Evolutionary conservation across 2,888 invertebrate species (phyloP).

Genomic region (Rhingia campestris): DNA sequence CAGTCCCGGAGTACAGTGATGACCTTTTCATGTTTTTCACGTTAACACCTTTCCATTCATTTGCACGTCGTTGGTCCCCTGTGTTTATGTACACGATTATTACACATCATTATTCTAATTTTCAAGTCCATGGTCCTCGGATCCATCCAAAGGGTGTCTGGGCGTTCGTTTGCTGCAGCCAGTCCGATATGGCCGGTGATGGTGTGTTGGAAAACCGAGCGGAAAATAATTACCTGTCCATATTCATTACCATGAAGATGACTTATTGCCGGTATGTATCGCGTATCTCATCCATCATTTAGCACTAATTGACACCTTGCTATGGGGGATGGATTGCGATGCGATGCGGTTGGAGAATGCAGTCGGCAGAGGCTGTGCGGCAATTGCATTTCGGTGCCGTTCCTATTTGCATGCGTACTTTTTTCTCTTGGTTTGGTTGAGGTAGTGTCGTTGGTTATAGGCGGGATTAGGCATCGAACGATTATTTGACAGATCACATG

Average conservation of each 20-base stretch:
- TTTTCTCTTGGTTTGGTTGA: background rate
- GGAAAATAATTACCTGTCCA: constrained; percentile 75
- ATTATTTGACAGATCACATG: background rate
- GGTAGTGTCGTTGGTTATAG: too few relatives aligned
- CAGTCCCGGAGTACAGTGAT: constrained; percentile 15
- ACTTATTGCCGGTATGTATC: constrained; percentile 57
- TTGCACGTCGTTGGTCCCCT: constrained; percentile 24
- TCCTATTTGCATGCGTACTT: constrained; percentile 7
- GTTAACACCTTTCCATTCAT: constrained; percentile 60
- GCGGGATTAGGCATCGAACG: background rate
- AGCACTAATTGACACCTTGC: constrained; percentile 75
- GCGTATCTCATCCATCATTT: constrained; percentile 75
- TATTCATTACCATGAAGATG: constrained; percentile 75
- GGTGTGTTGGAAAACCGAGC: constrained; percentile 59
- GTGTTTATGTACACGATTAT: constrained; percentile 66
- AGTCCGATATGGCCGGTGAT: constrained; percentile 15
- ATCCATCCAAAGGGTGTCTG: constrained; percentile 1
- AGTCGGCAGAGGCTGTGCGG: constrained; percentile 10
- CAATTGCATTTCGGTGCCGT: background rate
- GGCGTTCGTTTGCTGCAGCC: background rate
- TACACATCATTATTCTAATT: constrained; percentile 71
- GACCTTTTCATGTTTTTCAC: constrained; percentile 62
- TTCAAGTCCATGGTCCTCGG: constrained; percentile 41
- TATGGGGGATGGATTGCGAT: constrained; percentile 29
- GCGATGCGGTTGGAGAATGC: constrained; percentile 19